Conservation (phyloP, 2,113 vertebrate species). For the Circaetus cinerascens region DNA sequence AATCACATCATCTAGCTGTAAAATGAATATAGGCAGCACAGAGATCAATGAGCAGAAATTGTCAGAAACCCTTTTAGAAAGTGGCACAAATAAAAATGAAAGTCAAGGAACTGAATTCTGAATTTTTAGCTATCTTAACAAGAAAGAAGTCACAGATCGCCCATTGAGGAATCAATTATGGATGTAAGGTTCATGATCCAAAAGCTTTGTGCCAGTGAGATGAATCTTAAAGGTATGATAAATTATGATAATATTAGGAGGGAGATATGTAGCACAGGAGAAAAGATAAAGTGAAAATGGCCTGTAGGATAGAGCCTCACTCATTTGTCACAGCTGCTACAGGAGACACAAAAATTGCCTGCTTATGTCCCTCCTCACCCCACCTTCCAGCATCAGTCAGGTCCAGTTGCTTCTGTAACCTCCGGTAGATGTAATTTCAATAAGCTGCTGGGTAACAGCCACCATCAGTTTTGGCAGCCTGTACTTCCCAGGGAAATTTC, state of each 20-base stretch:
- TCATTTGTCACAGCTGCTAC: neutral
- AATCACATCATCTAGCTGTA: neutral
- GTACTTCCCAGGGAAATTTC: neutral
- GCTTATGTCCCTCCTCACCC: neutral
- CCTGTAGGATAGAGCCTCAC: neutral
- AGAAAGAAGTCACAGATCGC: slow-evolving; percentile 7
- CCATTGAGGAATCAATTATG: slow-evolving; percentile 19
- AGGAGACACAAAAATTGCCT: neutral
- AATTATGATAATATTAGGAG: neutral
- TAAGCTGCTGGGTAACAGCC: neutral
- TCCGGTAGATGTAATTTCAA: neutral
- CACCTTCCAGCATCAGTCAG: neutral
- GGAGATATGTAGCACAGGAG: neutral
- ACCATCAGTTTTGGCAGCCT: neutral
- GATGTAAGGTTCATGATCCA: neutral
- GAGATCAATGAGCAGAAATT: neutral
- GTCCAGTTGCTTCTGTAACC: neutral
- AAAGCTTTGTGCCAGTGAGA: slow-evolving; percentile 3
- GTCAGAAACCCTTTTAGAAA: neutral
- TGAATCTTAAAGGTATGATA: neutral
- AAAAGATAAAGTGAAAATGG: neutral
- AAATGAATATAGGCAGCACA: neutral
- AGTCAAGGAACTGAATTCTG: neutral
- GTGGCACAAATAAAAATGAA: neutral
- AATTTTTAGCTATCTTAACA: slow-evolving; percentile 1